phyloP scores from a whole-genome alignment of 2,797 vertebrate genomes.

The Gobionotothen gibberifrons region DNA sequence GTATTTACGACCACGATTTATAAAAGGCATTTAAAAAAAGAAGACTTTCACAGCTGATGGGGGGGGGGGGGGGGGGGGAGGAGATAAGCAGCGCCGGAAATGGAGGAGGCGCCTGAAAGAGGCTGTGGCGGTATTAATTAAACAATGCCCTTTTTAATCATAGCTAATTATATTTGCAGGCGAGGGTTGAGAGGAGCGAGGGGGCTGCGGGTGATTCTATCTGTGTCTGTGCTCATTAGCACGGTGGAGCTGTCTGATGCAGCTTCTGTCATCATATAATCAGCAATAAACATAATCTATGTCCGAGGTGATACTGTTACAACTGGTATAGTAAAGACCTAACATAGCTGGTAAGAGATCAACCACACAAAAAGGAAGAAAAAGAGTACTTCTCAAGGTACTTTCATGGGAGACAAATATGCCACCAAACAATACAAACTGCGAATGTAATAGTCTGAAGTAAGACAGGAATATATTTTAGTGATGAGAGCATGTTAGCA shows the following conservation, averaged over 20 bases:
- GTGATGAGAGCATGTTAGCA: slow-evolving; percentile 19
- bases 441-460: slow-evolving; percentile 24
- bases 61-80: slow-evolving; percentile 19
- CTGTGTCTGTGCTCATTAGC: slow-evolving; percentile 66
- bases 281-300: slow-evolving; percentile 51
- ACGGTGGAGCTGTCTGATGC: slow-evolving; percentile 54
- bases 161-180: slow-evolving; percentile 88
- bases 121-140: slow-evolving; percentile 84
- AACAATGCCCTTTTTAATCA: slow-evolving; percentile 89
- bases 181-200: slow-evolving; percentile 67
- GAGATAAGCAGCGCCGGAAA: slow-evolving; percentile 71
- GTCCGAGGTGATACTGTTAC: slow-evolving; percentile 33
- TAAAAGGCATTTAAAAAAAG: slow-evolving; percentile 10
- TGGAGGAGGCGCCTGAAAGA: slow-evolving; percentile 71
- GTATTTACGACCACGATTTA: slow-evolving; percentile 42
- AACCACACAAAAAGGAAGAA: slow-evolving; percentile 1
- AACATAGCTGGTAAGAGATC: not conserved
- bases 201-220: slow-evolving; percentile 73
- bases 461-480: slow-evolving; percentile 55
- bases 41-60: slow-evolving; percentile 54
- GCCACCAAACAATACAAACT: slow-evolving; percentile 21
- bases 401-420: slow-evolving; percentile 16
- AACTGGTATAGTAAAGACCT: slow-evolving; percentile 12
- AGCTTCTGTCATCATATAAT: slow-evolving; percentile 56
- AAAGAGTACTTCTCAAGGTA: not conserved